Base-by-base conservation (phyloP, 2,888 invertebrate species). In the Lampropteryx suffumata region DNA sequence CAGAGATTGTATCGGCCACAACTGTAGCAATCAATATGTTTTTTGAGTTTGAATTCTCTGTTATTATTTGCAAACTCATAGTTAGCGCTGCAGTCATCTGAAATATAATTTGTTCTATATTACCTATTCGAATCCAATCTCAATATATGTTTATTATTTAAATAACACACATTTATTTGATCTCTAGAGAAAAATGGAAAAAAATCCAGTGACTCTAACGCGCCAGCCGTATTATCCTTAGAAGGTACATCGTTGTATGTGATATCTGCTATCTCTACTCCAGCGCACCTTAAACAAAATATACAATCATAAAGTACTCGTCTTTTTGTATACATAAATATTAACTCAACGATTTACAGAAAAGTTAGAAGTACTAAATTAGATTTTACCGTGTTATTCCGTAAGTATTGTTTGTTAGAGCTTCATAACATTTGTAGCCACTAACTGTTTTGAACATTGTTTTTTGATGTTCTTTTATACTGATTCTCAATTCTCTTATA, bases 21-120 rank as follows among this genome's bases (percentile, higher is more conserved):
- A 12, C 4, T 57, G 59, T 67, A 63, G 29, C 50, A 33, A 27
- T 6, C 10, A 39, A 52, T 14, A 45, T 33, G 28, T 50, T 3
- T 57, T 48, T 52, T 47, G 32, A 42, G 61, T 17, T 14, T 5
- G 51, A 39, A 42, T 76, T 79, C 28, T 79, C 77, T 2, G 63
- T 58, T 24, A 76, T 52, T 12, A 79, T 66, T 77, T 79, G 78
- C 1, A 79, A 29, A 14, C 64, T 68, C 43, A 77, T 55, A 46
- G 69, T 62, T 0, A 79, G 37, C 14, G 68, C 70, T 32, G 59
- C 61, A 40, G 69, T 55, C 0, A 73, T 29, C 78, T 80, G 57
- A 55, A 72, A 71, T 34, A 27, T 13, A 28, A 1, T 6, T 7
- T 7, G 7, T n/a, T n/a, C n/a, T n/a, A n/a, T n/a, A n/a, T n/a